Percentiles rank a stretch among this genome's conserved stretches.
Conservation (phyloP, 23 tunicate species). For the Styela plicata region DNA sequence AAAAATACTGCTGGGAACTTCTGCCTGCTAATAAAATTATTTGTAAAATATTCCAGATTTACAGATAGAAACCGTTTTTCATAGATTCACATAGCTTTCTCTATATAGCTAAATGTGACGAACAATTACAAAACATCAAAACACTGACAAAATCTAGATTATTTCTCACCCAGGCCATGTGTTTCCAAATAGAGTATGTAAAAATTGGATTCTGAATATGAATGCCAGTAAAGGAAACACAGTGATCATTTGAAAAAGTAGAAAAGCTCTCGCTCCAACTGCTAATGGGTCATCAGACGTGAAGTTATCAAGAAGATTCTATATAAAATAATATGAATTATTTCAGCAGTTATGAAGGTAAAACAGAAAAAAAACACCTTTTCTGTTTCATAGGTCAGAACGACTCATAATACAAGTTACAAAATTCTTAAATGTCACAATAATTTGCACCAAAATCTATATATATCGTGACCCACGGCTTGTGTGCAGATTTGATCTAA, state of each 20-base stretch:
- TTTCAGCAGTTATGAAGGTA: too few species aligned
- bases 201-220: conserved; percentile 66
- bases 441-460: too few species aligned
- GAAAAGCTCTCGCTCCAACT: conserved; percentile 63
- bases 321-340: too few species aligned
- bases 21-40: too few species aligned
- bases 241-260: conserved; percentile 88
- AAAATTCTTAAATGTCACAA: too few species aligned
- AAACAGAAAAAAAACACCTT: neutral
- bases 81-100: neutral
- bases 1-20: too few species aligned
- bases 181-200: conserved; percentile 73
- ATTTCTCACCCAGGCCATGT: conserved; percentile 84
- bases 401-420: too few species aligned
- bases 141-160: neutral
- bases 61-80: neutral
- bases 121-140: neutral
- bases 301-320: conserved; percentile 86
- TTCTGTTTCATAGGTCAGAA: too few species aligned
- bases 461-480: too few species aligned
- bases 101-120: neutral
- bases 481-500: too few species aligned
- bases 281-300: conserved; percentile 59
- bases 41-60: too few species aligned
- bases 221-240: conserved; percentile 95